A percentile compares a stretch with the other conserved stretches of the same genome.
These are phyloP conservation scores for Zophobas atratus DNA, from an alignment of 1,140 invertebrate genomes.

Conservation along the genomic window DNA sequence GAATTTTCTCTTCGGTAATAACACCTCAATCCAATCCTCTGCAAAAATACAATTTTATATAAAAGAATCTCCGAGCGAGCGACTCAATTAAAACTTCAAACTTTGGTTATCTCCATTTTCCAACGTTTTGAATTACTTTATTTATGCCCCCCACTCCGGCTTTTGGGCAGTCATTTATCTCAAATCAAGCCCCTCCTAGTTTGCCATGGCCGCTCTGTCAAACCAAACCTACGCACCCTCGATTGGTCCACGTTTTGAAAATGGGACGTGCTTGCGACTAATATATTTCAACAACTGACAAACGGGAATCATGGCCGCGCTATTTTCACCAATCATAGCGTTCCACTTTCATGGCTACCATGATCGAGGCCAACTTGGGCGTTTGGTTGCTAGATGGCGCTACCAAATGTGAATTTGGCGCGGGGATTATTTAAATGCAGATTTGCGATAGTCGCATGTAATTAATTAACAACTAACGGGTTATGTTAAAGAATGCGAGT, in stretches of 20 bases:
- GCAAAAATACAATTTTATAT: slow-evolving; percentile 30
- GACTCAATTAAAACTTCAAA: slow-evolving; percentile 53
- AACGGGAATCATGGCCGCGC: slow-evolving; percentile 61
- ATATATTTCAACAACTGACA: slow-evolving; percentile 60
- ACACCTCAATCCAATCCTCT: neutral
- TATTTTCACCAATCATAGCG: slow-evolving; percentile 58
- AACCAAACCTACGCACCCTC: slow-evolving; percentile 45
- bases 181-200: slow-evolving; percentile 59
- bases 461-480: neutral
- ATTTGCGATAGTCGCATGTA: neutral
- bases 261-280: slow-evolving; percentile 57
- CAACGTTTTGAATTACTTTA: slow-evolving; percentile 52
- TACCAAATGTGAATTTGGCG: slow-evolving; percentile 7
- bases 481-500: neutral
- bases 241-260: slow-evolving; percentile 58
- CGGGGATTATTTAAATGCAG: slow-evolving; percentile 5
- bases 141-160: slow-evolving; percentile 48
- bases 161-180: slow-evolving; percentile 56
- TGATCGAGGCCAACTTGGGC: slow-evolving; percentile 37
- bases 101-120: slow-evolving; percentile 55
- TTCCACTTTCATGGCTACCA: slow-evolving; percentile 53
- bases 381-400: slow-evolving; percentile 54
- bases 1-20: neutral
- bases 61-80: neutral
- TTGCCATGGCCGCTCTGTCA: slow-evolving; percentile 61